Evolutionary conservation across 2,888 invertebrate species (phyloP).

Genomic region (Athripsodes cinereus): DNA sequence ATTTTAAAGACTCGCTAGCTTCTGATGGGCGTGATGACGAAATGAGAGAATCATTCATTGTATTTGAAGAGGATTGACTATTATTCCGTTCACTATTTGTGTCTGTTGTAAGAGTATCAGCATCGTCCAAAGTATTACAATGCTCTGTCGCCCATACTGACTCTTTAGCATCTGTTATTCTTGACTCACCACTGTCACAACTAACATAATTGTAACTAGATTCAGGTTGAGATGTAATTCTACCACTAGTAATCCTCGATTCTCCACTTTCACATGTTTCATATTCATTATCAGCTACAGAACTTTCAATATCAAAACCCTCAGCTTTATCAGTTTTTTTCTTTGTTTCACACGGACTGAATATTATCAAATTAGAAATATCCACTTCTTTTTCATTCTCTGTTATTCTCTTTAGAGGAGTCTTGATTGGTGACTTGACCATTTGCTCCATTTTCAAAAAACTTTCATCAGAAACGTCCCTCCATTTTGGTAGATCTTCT

Average conservation of each 20-base stretch:
- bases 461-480: conserved; percentile 24
- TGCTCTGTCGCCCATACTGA: background rate
- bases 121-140: conserved; percentile 9
- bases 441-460: conserved; percentile 23
- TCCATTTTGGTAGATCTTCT: conserved; percentile 11
- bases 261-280: conserved; percentile 4
- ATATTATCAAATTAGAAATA: conserved; percentile 9
- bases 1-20: conserved; percentile 28
- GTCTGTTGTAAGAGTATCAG: background rate
- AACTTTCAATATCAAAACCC: background rate
- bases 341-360: conserved; percentile 4
- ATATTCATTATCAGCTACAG: background rate
- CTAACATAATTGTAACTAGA: conserved; percentile 6
- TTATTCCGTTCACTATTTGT: background rate
- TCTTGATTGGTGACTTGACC: conserved; percentile 12
- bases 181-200: conserved; percentile 11
- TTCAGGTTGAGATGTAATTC: background rate
- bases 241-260: conserved; percentile 3
- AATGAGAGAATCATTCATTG: background rate
- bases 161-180: background rate
- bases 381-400: background rate
- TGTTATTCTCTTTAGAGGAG: conserved; percentile 3
- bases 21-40: background rate
- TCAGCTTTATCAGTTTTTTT: background rate
- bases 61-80: background rate